Evolutionary conservation across 2,797 vertebrate genomes (phyloP), one percentile per base, ranked within the genome.

Genomic region (Betta splendens): DNA sequence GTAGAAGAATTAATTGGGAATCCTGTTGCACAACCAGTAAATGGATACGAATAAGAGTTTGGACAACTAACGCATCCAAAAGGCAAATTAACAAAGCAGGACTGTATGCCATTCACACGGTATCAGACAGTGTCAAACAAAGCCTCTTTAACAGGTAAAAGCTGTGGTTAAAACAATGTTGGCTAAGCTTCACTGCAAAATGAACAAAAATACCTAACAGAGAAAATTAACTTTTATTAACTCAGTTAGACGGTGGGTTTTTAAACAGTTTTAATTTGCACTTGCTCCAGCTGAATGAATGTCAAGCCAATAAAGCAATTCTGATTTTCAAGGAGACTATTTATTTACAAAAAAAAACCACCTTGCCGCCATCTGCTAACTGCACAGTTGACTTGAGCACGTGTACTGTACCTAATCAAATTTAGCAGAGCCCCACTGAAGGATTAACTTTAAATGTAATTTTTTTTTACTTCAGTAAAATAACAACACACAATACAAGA

Each of bases 391-490:
- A 92, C 91, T 94, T 94, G 92, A 92, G 94, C 93, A 94, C 94
- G 95, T 93, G 93, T 95, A 95, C 92, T 93, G 93, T 94, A 94
- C 92, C 91, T 95, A 95, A 96, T 95, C 93, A 94, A 90, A 92
- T 94, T 94, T 91, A 90, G 90, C 93, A 89, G 90, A 92, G 92
- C 92, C 90, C 86, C 89, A 91, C 92, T 92, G 91, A 95, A 91
- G 93, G 92, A 89, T 92, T 94, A 94, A 82, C 57, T 64, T 70
- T 42, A 84, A 83, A 87, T 84, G 89, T 62, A 59, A n/a, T 67
- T 65, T 77, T 70, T 58, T 45, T 56, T 49, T 28, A 61, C 68
- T 59, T 78, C 68, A 78, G 57, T 74, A 81, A 69, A 58, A 57
- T 74, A 78, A 74, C 58, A 75, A 75, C 72, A 80, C 63, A 80